Evolutionary conservation across 2,113 vertebrate species (phyloP).

Genomic region (Pholis gunnellus): DNA sequence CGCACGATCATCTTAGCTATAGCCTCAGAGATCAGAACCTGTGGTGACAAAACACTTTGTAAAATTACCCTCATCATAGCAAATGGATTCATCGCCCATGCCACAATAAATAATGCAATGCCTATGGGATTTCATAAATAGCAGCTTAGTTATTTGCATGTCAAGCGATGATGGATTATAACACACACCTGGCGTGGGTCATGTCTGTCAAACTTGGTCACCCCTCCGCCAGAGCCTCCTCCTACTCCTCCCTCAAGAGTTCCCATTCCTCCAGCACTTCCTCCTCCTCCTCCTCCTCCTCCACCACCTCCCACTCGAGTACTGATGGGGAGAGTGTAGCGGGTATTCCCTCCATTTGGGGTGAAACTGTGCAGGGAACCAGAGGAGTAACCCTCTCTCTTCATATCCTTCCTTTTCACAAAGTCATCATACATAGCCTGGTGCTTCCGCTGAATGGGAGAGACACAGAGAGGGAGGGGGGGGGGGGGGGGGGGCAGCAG

Average conservation of each 20-base stretch:
- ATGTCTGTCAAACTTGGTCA: slow-evolving; percentile 83
- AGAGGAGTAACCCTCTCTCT: slow-evolving; percentile 84
- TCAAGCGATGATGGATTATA: background rate
- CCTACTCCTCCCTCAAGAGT: slow-evolving; percentile 64
- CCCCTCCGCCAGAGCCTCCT: slow-evolving; percentile 67
- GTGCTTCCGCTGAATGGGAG: slow-evolving; percentile 82
- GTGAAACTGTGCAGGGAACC: slow-evolving; percentile 73
- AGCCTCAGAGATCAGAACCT: slow-evolving; percentile 85
- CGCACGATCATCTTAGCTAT: slow-evolving; percentile 86
- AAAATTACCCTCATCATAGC: background rate
- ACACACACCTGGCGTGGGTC: slow-evolving; percentile 83
- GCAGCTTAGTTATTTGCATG: background rate
- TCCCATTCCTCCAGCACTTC: slow-evolving; percentile 49
- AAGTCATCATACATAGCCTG: slow-evolving; percentile 88
- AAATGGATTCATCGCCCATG: background rate
- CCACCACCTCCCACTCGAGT: slow-evolving; percentile 57
- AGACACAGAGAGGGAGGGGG: slow-evolving; percentile 22
- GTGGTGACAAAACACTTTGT: background rate
- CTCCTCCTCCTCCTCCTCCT: slow-evolving; percentile 36
- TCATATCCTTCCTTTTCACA: slow-evolving; percentile 87
- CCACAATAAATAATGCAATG: background rate
- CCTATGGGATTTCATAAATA: background rate
- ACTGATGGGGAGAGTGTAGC: slow-evolving; percentile 60
- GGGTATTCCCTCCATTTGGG: slow-evolving; percentile 69
- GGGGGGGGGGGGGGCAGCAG: background rate